A percentile compares a stretch with the other conserved stretches of the same genome.
These are phyloP conservation scores for Seira musarum DNA, from an alignment of 2,888 invertebrate genomes.

Conservation along the genomic window DNA sequence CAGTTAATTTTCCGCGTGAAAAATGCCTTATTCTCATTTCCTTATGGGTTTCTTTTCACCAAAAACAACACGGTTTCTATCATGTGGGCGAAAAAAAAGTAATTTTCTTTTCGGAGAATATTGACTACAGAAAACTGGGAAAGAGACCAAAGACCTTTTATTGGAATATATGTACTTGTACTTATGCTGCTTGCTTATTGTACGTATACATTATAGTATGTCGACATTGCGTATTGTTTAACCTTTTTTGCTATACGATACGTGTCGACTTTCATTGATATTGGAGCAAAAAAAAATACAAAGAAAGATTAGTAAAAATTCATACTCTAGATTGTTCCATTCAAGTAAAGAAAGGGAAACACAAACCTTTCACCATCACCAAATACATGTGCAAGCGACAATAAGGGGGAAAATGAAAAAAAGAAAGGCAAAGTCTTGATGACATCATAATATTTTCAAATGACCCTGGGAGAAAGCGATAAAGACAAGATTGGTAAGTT, in stretches of 20 bases:
- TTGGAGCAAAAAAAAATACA: no score
- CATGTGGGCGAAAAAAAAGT: background rate
- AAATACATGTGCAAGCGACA: background rate
- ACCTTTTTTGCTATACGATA: background rate
- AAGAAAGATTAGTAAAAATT: constrained; percentile 11
- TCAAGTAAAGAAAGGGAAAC: background rate
- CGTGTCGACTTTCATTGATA: background rate
- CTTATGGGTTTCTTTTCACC: background rate
- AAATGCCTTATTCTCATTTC: constrained; percentile 11
- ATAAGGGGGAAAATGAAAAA: constrained; percentile 24
- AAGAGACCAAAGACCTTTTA: background rate
- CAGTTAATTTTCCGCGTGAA: background rate
- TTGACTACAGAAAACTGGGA: no score
- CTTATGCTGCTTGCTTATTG: background rate
- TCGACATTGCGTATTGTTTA: background rate
- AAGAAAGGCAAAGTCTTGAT: constrained; percentile 48
- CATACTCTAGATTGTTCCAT: constrained; percentile 2
- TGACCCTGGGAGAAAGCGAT: constrained; percentile 51
- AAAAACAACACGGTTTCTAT: background rate
- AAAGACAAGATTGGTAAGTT: constrained; percentile 59
- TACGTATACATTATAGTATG: background rate
- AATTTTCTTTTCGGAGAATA: background rate
- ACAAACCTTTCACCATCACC: background rate
- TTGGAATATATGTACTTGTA: background rate
- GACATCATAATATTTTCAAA: constrained; percentile 58